Evolutionary conservation across 2,888 invertebrate genomes (phyloP).

Genomic region (Macaria liturata): DNA sequence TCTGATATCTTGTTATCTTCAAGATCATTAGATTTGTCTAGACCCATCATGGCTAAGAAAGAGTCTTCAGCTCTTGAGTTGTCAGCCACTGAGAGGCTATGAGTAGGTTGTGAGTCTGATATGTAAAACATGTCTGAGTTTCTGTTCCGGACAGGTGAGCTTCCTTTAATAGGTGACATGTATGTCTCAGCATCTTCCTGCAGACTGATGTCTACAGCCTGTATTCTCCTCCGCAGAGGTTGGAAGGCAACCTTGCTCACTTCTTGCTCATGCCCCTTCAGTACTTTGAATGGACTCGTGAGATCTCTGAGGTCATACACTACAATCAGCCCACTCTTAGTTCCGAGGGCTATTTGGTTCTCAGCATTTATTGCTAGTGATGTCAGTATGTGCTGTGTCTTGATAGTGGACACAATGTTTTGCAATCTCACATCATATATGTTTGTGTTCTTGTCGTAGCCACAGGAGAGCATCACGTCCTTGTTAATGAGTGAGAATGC

Average conservation of each 20-base stretch:
- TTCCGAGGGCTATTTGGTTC: conserved; percentile 79
- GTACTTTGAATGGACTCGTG: conserved; percentile 66
- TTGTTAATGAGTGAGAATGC: conserved; percentile 80
- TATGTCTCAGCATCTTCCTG: conserved; percentile 64
- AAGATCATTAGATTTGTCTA: conserved; percentile 63
- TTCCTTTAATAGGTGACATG: conserved; percentile 47
- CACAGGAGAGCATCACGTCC: conserved; percentile 81
- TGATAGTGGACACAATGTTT: conserved; percentile 70
- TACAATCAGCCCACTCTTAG: conserved; percentile 79
- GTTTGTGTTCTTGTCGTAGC: conserved; percentile 81
- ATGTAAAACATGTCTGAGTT: conserved; percentile 69
- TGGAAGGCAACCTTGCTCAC: conserved; percentile 77
- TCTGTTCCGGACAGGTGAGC: conserved; percentile 55
- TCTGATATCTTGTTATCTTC: conserved; percentile 55
- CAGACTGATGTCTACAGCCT: conserved; percentile 68
- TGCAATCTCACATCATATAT: conserved; percentile 81
- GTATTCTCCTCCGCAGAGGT: conserved; percentile 57
- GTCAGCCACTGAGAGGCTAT: conserved; percentile 42
- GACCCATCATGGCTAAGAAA: conserved; percentile 71
- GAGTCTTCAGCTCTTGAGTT: conserved; percentile 66
- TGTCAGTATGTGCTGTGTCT: conserved; percentile 66
- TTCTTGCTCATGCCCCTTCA: conserved; percentile 78
- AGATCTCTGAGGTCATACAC: conserved; percentile 83
- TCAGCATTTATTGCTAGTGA: conserved; percentile 70
- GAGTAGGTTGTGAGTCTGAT: conserved; percentile 65